Conservation (phyloP, 2,113 vertebrate genomes). For the Atrichornis clamosus region DNA sequence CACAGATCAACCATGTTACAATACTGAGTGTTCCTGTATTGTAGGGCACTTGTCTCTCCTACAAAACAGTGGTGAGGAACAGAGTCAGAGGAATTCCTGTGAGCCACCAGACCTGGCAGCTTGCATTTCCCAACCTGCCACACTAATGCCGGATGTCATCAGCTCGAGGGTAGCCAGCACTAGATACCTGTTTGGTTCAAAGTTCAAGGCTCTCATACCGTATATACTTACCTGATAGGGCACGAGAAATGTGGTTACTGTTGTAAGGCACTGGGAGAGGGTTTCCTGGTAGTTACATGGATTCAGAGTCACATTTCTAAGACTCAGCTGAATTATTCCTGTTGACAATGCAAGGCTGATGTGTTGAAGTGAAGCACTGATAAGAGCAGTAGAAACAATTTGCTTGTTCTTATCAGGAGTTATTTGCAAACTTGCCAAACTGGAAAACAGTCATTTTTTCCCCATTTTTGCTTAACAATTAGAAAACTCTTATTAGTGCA, state of each 20-base stretch:
- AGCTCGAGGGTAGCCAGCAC: not conserved
- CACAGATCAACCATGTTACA: rapidly evolving
- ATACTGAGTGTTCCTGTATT: not conserved
- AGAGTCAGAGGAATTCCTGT: not conserved
- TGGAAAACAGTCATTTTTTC: not conserved
- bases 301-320: slow-evolving; percentile 11
- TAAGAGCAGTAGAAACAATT: slow-evolving; percentile 25
- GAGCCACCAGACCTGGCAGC: not conserved
- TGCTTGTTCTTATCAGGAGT: slow-evolving; percentile 6
- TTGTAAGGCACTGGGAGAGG: not conserved
- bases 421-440: slow-evolving; percentile 33
- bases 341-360: slow-evolving; percentile 29
- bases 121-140: not conserved
- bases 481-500: not conserved
- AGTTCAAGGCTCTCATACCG: not conserved
- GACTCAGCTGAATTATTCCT: slow-evolving; percentile 20
- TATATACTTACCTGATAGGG: not conserved
- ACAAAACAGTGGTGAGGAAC: not conserved
- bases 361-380: not conserved
- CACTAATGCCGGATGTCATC: not conserved
- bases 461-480: not conserved
- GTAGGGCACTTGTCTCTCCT: not conserved
- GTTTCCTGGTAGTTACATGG: not conserved
- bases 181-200: not conserved
- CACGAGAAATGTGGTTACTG: not conserved